Evolutionary conservation across 2,797 vertebrate species (phyloP).

Genomic region (Carcharodon carcharias): DNA sequence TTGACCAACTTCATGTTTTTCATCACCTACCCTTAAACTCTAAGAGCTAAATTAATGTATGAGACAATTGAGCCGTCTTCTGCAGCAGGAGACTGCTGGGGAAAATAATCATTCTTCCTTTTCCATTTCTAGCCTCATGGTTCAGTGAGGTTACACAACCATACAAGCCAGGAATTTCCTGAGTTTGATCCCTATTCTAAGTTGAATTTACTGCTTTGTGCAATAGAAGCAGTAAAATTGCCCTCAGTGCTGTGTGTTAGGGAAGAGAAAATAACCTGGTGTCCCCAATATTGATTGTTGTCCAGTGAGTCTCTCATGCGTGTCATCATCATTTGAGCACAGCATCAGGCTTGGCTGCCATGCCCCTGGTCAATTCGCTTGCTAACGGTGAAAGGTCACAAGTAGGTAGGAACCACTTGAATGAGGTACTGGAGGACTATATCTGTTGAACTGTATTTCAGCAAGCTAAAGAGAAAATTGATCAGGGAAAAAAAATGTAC

Average conservation of each 20-base stretch:
- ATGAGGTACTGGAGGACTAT: background rate
- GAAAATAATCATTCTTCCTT: background rate
- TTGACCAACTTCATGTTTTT: background rate
- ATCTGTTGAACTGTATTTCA: background rate
- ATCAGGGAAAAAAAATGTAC: background rate
- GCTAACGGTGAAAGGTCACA: background rate
- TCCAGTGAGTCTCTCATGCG: background rate
- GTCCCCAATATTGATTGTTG: background rate
- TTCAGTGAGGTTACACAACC: background rate
- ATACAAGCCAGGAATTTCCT: background rate
- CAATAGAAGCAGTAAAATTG: background rate
- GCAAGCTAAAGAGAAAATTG: background rate
- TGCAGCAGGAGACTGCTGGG: background rate
- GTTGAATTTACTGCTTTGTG: too few species aligned
- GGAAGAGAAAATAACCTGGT: too few species aligned
- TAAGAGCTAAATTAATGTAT: background rate
- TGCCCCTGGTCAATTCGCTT: background rate
- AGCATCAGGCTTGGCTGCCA: background rate
- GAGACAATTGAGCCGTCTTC: background rate
- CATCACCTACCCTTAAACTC: background rate
- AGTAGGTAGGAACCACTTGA: background rate
- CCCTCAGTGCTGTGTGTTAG: background rate
- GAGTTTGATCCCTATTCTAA: background rate
- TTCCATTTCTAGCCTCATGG: too few species aligned
- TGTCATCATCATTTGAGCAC: background rate